These are phyloP conservation scores for Tetragonisca angustula DNA, from an alignment of 2,888 invertebrate species.

Conservation along the genomic window DNA sequence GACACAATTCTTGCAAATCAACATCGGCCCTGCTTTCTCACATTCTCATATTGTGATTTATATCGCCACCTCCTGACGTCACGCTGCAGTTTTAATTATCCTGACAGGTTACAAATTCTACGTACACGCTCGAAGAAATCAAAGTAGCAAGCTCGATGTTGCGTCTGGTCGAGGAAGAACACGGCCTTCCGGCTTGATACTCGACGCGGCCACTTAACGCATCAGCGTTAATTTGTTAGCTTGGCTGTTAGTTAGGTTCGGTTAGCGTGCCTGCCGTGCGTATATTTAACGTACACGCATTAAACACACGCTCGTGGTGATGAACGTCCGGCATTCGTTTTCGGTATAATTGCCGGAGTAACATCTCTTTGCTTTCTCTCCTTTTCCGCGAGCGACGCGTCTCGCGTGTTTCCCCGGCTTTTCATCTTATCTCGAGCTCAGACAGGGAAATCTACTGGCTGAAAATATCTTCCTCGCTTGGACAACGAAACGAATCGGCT, in stretches of 20 bases:
- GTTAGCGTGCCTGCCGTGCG: slow-evolving; percentile 72
- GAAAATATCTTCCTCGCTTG: background rate
- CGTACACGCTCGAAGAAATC: background rate
- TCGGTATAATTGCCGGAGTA: slow-evolving; percentile 73
- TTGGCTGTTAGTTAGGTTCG: slow-evolving; percentile 67
- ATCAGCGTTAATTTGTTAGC: slow-evolving; percentile 78
- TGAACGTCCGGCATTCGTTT: slow-evolving; percentile 74
- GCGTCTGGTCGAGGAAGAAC: slow-evolving; percentile 26
- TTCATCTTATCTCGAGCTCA: background rate
- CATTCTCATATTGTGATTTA: background rate
- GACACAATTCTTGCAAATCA: background rate
- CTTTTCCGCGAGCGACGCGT: slow-evolving; percentile 6
- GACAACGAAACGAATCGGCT: too few species aligned
- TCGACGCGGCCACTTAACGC: slow-evolving; percentile 70
- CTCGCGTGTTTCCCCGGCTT: slow-evolving; percentile 1
- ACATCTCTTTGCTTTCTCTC: slow-evolving; percentile 43
- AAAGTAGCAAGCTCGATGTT: slow-evolving; percentile 13
- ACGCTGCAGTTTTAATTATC: background rate
- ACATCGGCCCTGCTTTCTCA: background rate
- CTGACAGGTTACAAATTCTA: background rate
- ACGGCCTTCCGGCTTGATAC: slow-evolving; percentile 67
- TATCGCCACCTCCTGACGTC: background rate
- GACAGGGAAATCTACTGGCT: background rate
- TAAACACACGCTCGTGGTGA: slow-evolving; percentile 75
- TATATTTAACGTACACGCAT: slow-evolving; percentile 75